Conservation (phyloP, 2,113 vertebrate species). For the Varanus komodoensis region DNA sequence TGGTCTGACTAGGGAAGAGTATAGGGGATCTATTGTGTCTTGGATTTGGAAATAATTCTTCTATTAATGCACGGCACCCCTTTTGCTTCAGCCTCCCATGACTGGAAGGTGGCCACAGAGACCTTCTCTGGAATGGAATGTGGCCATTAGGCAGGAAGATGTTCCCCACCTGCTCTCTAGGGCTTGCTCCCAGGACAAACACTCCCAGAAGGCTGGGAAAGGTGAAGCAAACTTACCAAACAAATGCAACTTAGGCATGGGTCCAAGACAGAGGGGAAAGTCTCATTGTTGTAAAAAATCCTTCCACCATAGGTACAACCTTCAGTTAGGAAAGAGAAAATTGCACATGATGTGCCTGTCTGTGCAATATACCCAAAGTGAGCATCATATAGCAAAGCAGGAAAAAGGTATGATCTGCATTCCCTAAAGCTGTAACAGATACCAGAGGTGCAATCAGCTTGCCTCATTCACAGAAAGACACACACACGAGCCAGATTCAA, state of each 20-base stretch:
- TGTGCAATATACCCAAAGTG: neutral
- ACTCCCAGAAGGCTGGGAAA: neutral
- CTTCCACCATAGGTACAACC: conserved; percentile 83
- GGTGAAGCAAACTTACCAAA: conserved; percentile 71
- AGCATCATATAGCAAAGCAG: neutral
- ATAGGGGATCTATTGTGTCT: no score
- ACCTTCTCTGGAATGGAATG: neutral
- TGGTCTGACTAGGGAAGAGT: no score
- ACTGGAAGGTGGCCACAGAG: no score
- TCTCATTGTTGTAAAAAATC: conserved; percentile 82
- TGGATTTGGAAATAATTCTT: no score
- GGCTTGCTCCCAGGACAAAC: neutral
- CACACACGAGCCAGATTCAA: no score
- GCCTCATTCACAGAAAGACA: no score
- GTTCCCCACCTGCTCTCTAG: neutral
- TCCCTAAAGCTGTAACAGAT: neutral
- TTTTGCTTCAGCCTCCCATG: no score
- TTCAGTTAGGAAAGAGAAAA: conserved; percentile 40
- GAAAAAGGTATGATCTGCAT: neutral
- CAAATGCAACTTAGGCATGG: conserved; percentile 85
- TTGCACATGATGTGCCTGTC: neutral
- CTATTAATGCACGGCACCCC: no score
- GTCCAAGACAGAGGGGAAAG: conserved; percentile 79
- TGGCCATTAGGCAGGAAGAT: neutral
- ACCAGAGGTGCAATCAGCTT: neutral